These are phyloP conservation scores for Ectobius pallidus DNA, from an alignment of 2,888 invertebrate genomes.

Conservation along the genomic window DNA sequence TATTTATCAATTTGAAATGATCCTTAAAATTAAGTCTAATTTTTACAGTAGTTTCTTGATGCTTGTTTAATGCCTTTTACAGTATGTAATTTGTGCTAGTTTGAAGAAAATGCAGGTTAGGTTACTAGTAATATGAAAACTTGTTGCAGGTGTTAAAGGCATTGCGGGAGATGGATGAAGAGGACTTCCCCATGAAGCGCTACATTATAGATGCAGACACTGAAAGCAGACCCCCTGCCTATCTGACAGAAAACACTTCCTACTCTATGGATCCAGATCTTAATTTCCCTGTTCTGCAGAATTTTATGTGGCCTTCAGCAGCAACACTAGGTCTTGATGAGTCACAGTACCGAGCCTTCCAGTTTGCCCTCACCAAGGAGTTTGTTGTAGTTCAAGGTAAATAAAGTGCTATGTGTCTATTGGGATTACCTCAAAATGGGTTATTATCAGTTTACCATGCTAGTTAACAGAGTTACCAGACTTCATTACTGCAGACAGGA, in stretches of 20 bases:
- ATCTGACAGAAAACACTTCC: neutral
- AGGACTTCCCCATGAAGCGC: slow-evolving; percentile 68
- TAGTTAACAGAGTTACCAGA: too few species aligned
- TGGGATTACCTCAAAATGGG: too few species aligned
- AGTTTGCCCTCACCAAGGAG: slow-evolving; percentile 70
- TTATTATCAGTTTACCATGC: too few species aligned
- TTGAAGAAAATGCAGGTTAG: too few species aligned
- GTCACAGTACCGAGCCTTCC: slow-evolving; percentile 70
- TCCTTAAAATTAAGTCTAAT: too few species aligned
- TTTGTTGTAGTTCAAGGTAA: slow-evolving; percentile 76
- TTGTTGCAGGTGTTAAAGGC: slow-evolving; percentile 74
- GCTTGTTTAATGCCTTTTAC: too few species aligned
- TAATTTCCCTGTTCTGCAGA: slow-evolving; percentile 19
- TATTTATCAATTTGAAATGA: too few species aligned
- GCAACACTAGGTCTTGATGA: slow-evolving; percentile 63
- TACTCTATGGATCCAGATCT: neutral
- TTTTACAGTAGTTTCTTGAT: too few species aligned
- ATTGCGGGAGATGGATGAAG: slow-evolving; percentile 63
- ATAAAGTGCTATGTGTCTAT: too few species aligned
- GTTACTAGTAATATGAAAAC: too few species aligned
- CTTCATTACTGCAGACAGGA: too few species aligned
- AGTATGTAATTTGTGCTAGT: too few species aligned
- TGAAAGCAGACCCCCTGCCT: neutral
- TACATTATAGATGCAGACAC: slow-evolving; percentile 65
- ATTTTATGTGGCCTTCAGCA: slow-evolving; percentile 57